Conservation (phyloP, 2,113 vertebrate genomes). For the Corythoichthys haematopterus region DNA sequence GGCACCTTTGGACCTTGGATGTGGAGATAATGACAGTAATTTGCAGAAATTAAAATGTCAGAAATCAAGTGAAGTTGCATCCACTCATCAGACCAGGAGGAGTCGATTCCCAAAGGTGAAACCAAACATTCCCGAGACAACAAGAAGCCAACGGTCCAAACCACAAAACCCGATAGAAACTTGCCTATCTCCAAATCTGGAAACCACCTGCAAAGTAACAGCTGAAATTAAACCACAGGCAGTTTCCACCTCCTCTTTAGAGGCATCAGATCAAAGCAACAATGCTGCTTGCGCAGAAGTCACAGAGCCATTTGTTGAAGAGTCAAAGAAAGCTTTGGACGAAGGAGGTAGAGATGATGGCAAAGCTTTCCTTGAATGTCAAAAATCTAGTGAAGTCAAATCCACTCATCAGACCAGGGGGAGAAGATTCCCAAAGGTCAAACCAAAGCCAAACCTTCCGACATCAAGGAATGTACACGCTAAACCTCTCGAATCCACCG, state of each 20-base stretch:
- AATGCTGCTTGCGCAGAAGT: not conserved
- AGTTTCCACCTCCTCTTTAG: too few relatives aligned
- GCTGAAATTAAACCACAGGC: too few relatives aligned
- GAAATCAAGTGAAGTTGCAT: too few relatives aligned
- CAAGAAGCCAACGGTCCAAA: too few relatives aligned
- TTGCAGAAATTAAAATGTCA: not conserved
- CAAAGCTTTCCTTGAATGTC: not conserved
- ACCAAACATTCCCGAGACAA: too few relatives aligned
- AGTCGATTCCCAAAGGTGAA: too few relatives aligned
- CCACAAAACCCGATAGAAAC: too few relatives aligned
- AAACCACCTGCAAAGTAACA: too few relatives aligned
- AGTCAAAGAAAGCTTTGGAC: not conserved
- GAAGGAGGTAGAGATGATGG: not conserved
- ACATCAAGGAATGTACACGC: conserved; percentile 14
- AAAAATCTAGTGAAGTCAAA: not conserved
- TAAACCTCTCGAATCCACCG: not conserved
- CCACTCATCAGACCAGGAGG: too few relatives aligned
- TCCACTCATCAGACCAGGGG: not conserved
- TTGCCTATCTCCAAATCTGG: too few relatives aligned
- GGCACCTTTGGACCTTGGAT: not conserved
- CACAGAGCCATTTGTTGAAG: conserved; percentile 4
- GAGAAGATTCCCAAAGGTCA: not conserved
- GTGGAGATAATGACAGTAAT: not conserved
- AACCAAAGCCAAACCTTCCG: conserved; percentile 7
- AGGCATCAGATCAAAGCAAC: too few relatives aligned